Evolutionary conservation across 2,113 vertebrate species (phyloP).

Genomic region (Crotalus helleri): DNA sequence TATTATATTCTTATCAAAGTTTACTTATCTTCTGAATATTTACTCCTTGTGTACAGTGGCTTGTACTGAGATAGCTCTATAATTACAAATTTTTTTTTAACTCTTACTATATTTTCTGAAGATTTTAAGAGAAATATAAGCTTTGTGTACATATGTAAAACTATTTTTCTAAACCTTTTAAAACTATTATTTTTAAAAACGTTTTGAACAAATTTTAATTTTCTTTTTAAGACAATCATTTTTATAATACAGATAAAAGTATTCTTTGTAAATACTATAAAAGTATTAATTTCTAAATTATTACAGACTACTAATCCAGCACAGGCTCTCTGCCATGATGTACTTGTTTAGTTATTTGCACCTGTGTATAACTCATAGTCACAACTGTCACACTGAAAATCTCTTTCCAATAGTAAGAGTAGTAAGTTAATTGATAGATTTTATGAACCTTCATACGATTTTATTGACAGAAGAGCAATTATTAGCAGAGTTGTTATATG

Average conservation of each 20-base stretch:
- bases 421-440: background rate
- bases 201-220: background rate
- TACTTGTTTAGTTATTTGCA: background rate
- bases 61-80: background rate
- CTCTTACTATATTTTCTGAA: background rate
- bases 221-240: background rate
- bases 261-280: constrained; percentile 10
- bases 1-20: constrained; percentile 23
- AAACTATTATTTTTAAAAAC: background rate
- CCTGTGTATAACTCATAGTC: background rate
- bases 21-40: background rate
- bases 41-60: constrained; percentile 8
- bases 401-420: background rate
- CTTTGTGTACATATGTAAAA: background rate
- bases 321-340: background rate
- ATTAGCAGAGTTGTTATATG: background rate
- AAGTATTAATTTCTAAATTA: background rate
- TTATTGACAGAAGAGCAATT: background rate
- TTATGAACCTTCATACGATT: background rate
- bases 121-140: background rate
- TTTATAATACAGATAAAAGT: background rate
- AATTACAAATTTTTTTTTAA: background rate
- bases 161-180: background rate
- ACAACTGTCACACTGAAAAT: background rate
- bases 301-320: background rate